Conservation (phyloP, 2,888 invertebrate species). For the Rhagonycha lutea region DNA sequence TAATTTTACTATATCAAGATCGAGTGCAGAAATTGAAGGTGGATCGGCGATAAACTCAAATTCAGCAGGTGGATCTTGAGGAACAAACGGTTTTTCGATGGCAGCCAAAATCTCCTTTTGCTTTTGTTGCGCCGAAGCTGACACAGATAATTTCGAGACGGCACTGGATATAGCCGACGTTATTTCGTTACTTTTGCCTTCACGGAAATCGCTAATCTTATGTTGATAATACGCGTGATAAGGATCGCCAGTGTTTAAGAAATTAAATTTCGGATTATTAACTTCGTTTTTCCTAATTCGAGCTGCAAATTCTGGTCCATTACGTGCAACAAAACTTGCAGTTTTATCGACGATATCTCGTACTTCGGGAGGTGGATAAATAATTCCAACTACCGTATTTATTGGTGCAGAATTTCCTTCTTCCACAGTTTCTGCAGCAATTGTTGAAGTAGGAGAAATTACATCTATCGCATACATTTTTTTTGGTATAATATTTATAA, state of each 20-base stretch:
- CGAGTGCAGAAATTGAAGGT: constrained; percentile 96
- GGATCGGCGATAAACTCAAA: constrained; percentile 97
- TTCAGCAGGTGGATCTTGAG: constrained; percentile 88
- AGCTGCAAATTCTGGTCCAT: constrained; percentile 98
- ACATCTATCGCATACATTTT: constrained; percentile 53
- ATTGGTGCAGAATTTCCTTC: constrained; percentile 45
- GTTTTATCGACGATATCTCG: constrained; percentile 99
- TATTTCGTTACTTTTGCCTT: constrained; percentile 75
- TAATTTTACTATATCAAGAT: constrained; percentile 95
- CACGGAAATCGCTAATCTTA: constrained; percentile 93
- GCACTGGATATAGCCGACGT: constrained; percentile 54
- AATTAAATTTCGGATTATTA: constrained; percentile 98
- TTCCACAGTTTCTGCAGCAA: constrained; percentile 36
- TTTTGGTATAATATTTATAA: constrained; percentile 15
- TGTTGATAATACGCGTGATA: constrained; percentile 99
- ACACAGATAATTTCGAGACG: constrained; percentile 65
- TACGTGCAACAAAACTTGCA: constrained; percentile 97
- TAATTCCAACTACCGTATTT: constrained; percentile 81
- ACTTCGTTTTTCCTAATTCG: constrained; percentile 97
- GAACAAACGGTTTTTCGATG: constrained; percentile 84
- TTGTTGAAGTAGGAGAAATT: constrained; percentile 23
- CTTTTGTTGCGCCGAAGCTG: constrained; percentile 79
- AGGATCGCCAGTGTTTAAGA: constrained; percentile 93
- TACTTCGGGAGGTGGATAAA: constrained; percentile 99
- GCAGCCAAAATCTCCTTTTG: constrained; percentile 87